A percentile compares a stretch with the other conserved stretches of the same genome.
Conservation (phyloP, 2,888 invertebrate genomes). For the Poecilobothrus nobilitatus region DNA sequence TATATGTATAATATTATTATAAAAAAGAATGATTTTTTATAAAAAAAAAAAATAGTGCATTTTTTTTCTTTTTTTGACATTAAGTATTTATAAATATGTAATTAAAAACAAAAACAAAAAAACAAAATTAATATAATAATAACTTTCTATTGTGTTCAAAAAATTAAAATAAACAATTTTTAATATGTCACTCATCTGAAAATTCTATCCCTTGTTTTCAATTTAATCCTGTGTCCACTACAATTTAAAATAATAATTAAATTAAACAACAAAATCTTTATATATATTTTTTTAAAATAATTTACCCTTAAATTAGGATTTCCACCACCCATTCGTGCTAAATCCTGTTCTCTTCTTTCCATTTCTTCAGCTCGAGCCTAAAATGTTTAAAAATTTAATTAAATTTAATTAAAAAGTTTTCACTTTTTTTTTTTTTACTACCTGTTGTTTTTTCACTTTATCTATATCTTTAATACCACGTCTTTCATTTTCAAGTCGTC, state of each 20-base stretch:
- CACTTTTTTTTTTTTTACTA: conserved; percentile 26
- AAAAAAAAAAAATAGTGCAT: too few relatives aligned
- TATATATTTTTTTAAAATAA: background rate
- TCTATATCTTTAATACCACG: conserved; percentile 59
- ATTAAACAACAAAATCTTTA: background rate
- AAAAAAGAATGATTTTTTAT: too few relatives aligned
- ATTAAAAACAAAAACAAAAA: too few relatives aligned
- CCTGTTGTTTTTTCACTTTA: conserved; percentile 52
- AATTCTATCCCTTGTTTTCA: too few relatives aligned
- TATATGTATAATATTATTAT: too few relatives aligned
- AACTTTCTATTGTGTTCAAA: too few relatives aligned
- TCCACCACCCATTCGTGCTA: conserved; percentile 32
- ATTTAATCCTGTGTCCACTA: background rate
- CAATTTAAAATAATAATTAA: background rate
- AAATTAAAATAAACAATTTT: too few relatives aligned
- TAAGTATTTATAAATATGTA: too few relatives aligned
- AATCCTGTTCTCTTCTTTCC: conserved; percentile 50
- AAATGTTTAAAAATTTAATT: background rate
- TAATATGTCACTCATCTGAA: too few relatives aligned
- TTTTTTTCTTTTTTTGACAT: too few relatives aligned
- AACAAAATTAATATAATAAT: too few relatives aligned
- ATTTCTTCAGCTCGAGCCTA: conserved; percentile 45
- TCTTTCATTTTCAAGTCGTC: conserved; percentile 51
- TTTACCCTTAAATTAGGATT: conserved; percentile 28
- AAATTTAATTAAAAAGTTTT: background rate